A percentile compares a stretch with the other conserved stretches of the same genome.
phyloP scores from a whole-genome alignment of 2,113 vertebrate species.

The Apistogramma diplotaenia region DNA sequence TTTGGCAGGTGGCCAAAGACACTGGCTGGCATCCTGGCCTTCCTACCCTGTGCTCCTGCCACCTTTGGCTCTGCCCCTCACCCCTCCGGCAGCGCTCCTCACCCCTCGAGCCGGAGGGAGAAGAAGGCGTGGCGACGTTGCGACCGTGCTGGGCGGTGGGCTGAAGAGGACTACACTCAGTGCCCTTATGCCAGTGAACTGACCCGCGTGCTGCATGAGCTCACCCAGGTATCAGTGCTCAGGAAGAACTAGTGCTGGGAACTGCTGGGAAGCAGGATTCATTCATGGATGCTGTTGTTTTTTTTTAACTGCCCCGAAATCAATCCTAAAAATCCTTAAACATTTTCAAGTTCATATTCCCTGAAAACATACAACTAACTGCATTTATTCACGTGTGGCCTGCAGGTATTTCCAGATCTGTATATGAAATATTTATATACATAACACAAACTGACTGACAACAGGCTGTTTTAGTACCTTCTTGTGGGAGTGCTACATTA shows the following conservation, averaged over 20 bases:
- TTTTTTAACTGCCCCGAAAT: not conserved
- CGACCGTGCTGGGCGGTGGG: slow-evolving; percentile 83
- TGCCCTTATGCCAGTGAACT: slow-evolving; percentile 86
- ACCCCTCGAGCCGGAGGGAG: slow-evolving; percentile 58
- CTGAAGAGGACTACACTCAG: slow-evolving; percentile 86
- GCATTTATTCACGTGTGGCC: not conserved
- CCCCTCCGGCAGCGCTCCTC: slow-evolving; percentile 60
- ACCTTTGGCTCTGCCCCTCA: slow-evolving; percentile 73
- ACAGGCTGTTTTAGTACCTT: not conserved
- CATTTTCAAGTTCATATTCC: not conserved
- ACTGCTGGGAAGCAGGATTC: not conserved
- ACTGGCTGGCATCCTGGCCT: slow-evolving; percentile 83
- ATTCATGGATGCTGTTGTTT: not conserved
- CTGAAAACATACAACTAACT: not conserved
- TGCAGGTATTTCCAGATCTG: not conserved
- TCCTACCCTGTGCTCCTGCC: slow-evolving; percentile 79
- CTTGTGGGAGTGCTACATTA: slow-evolving; percentile 7
- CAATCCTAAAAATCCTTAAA: too few relatives aligned
- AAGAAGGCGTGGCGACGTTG: slow-evolving; percentile 88
- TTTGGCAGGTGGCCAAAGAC: slow-evolving; percentile 87
- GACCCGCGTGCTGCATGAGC: slow-evolving; percentile 85
- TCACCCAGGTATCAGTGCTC: slow-evolving; percentile 80
- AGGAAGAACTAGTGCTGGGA: not conserved
- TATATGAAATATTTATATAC: not conserved
- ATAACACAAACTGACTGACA: not conserved